Evolutionary conservation across 2,888 invertebrate species (phyloP).

Genomic region (Epistrophella euchroma): DNA sequence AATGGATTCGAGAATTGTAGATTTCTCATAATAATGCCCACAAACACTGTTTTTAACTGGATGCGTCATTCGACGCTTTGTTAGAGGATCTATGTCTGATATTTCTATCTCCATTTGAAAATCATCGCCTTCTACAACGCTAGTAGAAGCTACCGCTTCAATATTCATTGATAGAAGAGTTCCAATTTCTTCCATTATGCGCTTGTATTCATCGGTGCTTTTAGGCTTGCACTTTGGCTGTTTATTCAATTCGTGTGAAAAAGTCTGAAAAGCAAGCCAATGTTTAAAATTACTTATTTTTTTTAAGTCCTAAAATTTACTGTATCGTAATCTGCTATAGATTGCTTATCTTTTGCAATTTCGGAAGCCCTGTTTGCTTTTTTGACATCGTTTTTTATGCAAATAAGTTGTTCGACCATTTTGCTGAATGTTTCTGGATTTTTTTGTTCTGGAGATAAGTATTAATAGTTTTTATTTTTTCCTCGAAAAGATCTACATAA

Average conservation of each 20-base stretch:
- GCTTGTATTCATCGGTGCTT: constrained; percentile 75
- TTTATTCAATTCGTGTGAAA: constrained; percentile 33
- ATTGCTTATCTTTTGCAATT: constrained; percentile 40
- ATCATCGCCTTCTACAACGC: constrained; percentile 76
- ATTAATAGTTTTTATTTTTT: background rate
- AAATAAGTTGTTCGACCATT: constrained; percentile 65
- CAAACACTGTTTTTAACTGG: constrained; percentile 85
- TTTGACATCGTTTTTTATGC: constrained; percentile 64
- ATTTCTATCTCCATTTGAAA: constrained; percentile 78
- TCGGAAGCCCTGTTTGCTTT: constrained; percentile 30
- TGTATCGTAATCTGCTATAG: constrained; percentile 42
- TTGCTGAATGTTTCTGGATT: constrained; percentile 68
- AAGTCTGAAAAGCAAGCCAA: constrained; percentile 26
- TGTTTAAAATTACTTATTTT: background rate
- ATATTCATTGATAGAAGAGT: constrained; percentile 45
- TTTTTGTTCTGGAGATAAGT: constrained; percentile 67
- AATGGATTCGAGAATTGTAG: constrained; percentile 84
- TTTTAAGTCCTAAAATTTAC: constrained; percentile 34
- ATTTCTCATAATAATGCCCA: constrained; percentile 85
- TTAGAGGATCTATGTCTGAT: constrained; percentile 85
- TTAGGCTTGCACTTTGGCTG: constrained; percentile 67
- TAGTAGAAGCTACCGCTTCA: constrained; percentile 19
- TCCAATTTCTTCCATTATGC: constrained; percentile 60
- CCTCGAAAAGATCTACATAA: background rate
- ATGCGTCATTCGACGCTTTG: constrained; percentile 84